Evolutionary conservation across 2,113 vertebrate genomes (phyloP).

Genomic region (Crotalus horridus): DNA sequence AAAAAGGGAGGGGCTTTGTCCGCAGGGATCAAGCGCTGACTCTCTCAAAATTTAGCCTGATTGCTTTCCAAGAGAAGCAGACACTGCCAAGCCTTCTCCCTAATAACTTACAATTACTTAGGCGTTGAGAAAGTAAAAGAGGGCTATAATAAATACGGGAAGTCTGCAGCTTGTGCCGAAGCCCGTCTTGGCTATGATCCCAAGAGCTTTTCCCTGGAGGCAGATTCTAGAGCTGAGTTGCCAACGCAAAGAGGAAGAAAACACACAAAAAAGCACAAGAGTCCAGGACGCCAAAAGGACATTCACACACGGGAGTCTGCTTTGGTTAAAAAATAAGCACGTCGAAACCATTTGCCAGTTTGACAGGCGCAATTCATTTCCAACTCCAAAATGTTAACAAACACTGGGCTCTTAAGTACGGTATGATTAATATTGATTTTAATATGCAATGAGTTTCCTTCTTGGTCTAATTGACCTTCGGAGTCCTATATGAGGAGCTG

Average conservation of each 20-base stretch:
- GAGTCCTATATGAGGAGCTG: not conserved
- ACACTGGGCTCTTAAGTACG: not conserved
- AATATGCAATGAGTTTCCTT: slow-evolving; percentile 11
- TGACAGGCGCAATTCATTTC: not conserved
- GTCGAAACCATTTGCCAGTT: not conserved
- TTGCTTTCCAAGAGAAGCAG: not conserved
- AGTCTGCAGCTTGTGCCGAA: not conserved
- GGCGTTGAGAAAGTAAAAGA: not conserved
- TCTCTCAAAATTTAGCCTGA: not conserved
- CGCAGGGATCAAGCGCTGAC: not conserved
- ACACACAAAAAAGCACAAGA: not conserved
- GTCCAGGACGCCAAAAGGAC: not conserved
- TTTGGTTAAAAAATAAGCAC: not conserved
- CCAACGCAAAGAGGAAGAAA: not conserved
- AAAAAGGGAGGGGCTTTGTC: not conserved
- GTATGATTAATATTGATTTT: slow-evolving; percentile 30
- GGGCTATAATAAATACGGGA: not conserved
- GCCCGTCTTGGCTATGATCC: not conserved
- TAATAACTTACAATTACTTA: not conserved
- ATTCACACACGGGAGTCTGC: not conserved
- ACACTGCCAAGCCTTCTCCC: not conserved
- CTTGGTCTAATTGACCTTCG: slow-evolving; percentile 12
- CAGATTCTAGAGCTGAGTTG: not conserved
- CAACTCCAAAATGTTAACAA: not conserved
- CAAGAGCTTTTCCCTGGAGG: not conserved